phyloP scores from a whole-genome alignment of 1,140 invertebrate genomes.

The Anoplophora glabripennis region DNA sequence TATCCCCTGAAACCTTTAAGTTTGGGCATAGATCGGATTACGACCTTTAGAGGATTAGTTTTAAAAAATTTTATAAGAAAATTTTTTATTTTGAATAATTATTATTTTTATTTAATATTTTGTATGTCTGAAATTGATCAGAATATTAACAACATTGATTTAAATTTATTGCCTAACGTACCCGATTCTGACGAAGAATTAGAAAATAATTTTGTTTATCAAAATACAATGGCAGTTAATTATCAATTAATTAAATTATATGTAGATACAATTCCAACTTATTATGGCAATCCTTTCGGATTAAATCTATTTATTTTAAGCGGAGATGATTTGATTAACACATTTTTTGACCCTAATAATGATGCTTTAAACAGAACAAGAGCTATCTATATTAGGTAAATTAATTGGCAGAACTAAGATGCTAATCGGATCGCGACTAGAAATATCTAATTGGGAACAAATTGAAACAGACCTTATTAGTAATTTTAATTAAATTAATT shows the following conservation, averaged over 20 bases:
- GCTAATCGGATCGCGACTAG: constrained; percentile 25
- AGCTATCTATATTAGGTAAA: constrained; percentile 27
- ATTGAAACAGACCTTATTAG: constrained; percentile 24
- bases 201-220: neutral
- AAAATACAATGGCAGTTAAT: constrained; percentile 2
- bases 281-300: constrained; percentile 22
- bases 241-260: constrained; percentile 22
- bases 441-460: constrained; percentile 26
- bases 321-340: constrained; percentile 17
- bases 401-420: constrained; percentile 20
- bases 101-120: too few species aligned
- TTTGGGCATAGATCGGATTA: too few species aligned
- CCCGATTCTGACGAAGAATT: neutral
- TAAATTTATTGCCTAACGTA: too few species aligned
- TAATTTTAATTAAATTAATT: too few species aligned
- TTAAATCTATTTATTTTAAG: constrained; percentile 20
- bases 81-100: too few species aligned
- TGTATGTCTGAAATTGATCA: too few species aligned
- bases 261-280: constrained; percentile 19
- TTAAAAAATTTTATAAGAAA: too few species aligned
- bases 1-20: too few species aligned
- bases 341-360: constrained; percentile 5
- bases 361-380: constrained; percentile 13
- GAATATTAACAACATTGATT: too few species aligned
- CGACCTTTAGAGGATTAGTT: too few species aligned